Evolutionary conservation across 2,888 invertebrate genomes (phyloP).

Genomic region (Amiota communis): DNA sequence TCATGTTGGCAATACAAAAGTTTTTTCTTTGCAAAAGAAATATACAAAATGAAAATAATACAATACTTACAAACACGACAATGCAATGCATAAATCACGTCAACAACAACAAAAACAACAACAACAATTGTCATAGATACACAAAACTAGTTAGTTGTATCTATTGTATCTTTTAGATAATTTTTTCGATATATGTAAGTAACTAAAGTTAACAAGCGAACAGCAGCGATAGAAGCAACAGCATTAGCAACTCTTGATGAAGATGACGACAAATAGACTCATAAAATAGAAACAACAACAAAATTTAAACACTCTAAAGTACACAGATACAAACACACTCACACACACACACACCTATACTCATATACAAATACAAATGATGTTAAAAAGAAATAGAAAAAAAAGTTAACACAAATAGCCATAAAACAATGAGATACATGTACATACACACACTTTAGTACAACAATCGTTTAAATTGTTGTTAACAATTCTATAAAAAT

Average conservation of each 20-base stretch:
- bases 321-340: conserved; percentile 51
- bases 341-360: conserved; percentile 56
- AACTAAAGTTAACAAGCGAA: not conserved
- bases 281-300: conserved; percentile 50
- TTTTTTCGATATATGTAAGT: conserved; percentile 42
- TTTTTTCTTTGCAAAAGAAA: conserved; percentile 14
- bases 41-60: conserved; percentile 28
- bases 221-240: not conserved
- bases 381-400: conserved; percentile 28
- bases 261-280: conserved; percentile 61
- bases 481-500: conserved; percentile 56
- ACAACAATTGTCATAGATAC: conserved; percentile 7
- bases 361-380: conserved; percentile 5
- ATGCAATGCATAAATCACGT: conserved; percentile 54
- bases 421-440: not conserved
- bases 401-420: conserved; percentile 8
- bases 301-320: conserved; percentile 50
- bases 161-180: conserved; percentile 15
- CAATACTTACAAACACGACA: conserved; percentile 7
- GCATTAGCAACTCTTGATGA: conserved; percentile 2
- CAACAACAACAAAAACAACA: not conserved
- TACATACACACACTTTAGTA: not conserved
- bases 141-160: conserved; percentile 47
- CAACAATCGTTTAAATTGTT: conserved; percentile 49
- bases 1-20: conserved; percentile 23